These are phyloP conservation scores for Hyaena hyaena DNA, from an alignment of 2,113 vertebrate genomes.

Conservation along the genomic window DNA sequence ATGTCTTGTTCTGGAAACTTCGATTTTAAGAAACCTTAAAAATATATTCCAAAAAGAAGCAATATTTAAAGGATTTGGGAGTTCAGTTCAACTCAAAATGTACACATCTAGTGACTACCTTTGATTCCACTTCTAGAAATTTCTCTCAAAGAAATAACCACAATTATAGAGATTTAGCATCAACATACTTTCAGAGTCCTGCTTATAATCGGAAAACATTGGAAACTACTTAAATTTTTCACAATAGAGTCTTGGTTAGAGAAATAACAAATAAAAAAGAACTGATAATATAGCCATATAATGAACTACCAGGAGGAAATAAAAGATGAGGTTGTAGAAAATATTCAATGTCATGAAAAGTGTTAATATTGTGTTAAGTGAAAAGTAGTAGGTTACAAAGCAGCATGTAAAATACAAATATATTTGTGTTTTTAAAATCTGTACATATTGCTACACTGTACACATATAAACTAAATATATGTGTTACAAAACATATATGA, in stretches of 20 bases:
- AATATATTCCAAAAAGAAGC: background rate
- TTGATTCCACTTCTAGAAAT: conserved; percentile 1
- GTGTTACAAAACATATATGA: background rate
- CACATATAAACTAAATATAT: background rate
- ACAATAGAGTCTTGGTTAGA: background rate
- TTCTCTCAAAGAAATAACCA: background rate
- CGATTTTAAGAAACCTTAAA: background rate
- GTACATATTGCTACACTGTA: background rate
- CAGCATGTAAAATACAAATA: background rate
- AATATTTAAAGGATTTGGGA: background rate
- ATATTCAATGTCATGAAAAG: background rate
- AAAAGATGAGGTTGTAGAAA: background rate
- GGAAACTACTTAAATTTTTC: background rate
- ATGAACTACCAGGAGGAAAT: background rate
- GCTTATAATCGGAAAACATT: background rate
- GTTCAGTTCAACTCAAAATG: background rate
- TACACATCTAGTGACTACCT: background rate
- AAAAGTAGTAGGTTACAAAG: background rate
- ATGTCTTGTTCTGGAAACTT: background rate
- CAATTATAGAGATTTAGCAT: background rate
- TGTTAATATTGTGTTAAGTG: background rate
- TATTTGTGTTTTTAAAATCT: conserved; percentile 24
- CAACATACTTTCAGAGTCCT: background rate
- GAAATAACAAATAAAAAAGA: background rate
- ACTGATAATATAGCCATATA: background rate